Base-by-base conservation (phyloP, 2,888 invertebrate genomes). In the Cyaniris semiargus region DNA sequence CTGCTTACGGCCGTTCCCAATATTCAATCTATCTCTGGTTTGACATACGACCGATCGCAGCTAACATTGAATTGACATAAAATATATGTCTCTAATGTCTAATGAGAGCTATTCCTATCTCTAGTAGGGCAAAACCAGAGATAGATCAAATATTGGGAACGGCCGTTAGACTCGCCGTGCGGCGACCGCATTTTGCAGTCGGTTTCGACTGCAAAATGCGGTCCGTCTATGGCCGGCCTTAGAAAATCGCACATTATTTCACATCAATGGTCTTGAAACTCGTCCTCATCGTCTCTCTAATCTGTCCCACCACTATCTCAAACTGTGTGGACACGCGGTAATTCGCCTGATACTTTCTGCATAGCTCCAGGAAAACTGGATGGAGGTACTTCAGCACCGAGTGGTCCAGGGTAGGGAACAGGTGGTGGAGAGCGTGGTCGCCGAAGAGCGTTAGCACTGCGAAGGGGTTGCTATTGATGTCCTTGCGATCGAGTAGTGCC, bases 381-480 rank as follows among this genome's bases (percentile, higher is more conserved):
- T 96, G 94, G 6, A 97, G 89, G 75, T 95, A 92, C 23, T 95
- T 94, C 21, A 97, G 88, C 27, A 96, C 89, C 0, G 95, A 95
- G 83, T 97, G 97, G 86, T 97, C 97, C 15, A 97, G 85, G 0
- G 97, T 96, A 0, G 97, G 97, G 82, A 97, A 96, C 81, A 97
- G 88, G 87, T 97, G 97, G 85, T 97, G 97, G 1, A 97, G 89
- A 0, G 95, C 92, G 85, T 97, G 97, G 78, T 96, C 95, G 0
- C 97, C 97, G 83, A 97, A 97, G 82, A 96, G 94, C 0, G 96
- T 96, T 80, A 97, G 86, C 1, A 95, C 95, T 27, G 96, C 85
- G 83, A 96, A 96, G 21, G 94, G 91, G n/a, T 94, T 95, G 18
- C 95, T 91, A 72, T 95, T 96, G 44, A 97, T 90, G 78, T 97